These are phyloP conservation scores for Ophiothrix spiculata DNA, from an alignment of 35 echinoderm and acorn worm species.

Conservation along the genomic window DNA sequence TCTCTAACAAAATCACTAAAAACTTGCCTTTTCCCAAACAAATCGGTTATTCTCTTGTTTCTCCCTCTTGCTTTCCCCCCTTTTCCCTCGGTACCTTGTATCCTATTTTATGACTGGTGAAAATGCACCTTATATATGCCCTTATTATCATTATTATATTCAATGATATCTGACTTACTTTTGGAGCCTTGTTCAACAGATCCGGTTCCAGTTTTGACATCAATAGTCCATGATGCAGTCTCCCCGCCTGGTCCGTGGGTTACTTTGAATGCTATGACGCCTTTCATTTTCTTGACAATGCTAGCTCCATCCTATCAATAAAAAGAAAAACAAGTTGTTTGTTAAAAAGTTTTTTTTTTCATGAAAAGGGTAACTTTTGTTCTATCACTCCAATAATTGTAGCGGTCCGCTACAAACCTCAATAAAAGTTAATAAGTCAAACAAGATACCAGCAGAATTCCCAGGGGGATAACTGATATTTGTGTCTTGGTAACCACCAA, in stretches of 20 bases:
- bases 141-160: neutral
- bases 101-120: neutral
- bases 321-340: too few relatives aligned
- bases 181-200: conserved; percentile 52
- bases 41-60: neutral
- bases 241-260: conserved; percentile 69
- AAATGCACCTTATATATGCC: neutral
- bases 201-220: conserved; percentile 84
- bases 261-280: conserved; percentile 80
- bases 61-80: neutral
- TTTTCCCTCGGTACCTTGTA: too few relatives aligned
- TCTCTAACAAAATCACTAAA: neutral
- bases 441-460: too few relatives aligned
- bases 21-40: neutral
- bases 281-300: conserved; percentile 73
- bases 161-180: conserved; percentile 40
- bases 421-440: too few relatives aligned
- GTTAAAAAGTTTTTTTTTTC: too few relatives aligned
- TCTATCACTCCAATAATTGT: too few relatives aligned
- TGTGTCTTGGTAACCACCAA: too few relatives aligned
- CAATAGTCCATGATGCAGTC: conserved; percentile 55
- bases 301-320: conserved; percentile 51
- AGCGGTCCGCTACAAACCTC: too few relatives aligned
- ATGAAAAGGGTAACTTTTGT: too few relatives aligned
- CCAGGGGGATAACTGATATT: too few relatives aligned